phyloP scores from a whole-genome alignment of 2,797 vertebrate species.

The Oreortyx pictus region DNA sequence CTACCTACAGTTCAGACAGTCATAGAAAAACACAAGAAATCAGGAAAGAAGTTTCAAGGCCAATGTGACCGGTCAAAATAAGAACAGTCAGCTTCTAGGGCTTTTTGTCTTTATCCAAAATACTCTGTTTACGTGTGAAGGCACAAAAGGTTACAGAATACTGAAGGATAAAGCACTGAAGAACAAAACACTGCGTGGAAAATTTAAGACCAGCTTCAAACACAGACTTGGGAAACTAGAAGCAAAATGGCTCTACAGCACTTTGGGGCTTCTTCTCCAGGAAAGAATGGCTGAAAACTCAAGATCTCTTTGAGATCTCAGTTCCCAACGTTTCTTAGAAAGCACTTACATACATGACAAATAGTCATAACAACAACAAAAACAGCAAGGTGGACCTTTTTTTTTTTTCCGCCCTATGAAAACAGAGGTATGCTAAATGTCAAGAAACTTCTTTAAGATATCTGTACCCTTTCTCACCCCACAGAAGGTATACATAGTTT shows the following conservation, averaged over 20 bases:
- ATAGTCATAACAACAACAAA: neutral
- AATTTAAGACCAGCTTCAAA: constrained; percentile 5
- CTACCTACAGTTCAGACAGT: neutral
- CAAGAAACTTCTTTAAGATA: neutral
- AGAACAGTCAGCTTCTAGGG: neutral
- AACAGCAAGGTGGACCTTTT: neutral
- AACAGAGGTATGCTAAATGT: neutral
- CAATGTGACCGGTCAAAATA: neutral
- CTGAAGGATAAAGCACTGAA: neutral
- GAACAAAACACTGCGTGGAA: neutral
- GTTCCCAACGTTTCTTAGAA: neutral
- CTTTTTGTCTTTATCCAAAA: neutral
- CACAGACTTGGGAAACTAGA: neutral
- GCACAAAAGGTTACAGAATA: neutral
- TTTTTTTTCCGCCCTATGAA: neutral
- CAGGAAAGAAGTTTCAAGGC: neutral
- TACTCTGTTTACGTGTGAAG: neutral
- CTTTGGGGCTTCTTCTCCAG: neutral
- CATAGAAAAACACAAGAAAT: neutral
- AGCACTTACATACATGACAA: neutral
- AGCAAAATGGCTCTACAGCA: neutral
- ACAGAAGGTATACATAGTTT: neutral
- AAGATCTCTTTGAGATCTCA: neutral
- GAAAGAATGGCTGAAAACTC: neutral
- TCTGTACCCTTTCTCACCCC: neutral